Evolutionary conservation across 2,797 vertebrate species (phyloP).

Genomic region (Darevskia nairensis): DNA sequence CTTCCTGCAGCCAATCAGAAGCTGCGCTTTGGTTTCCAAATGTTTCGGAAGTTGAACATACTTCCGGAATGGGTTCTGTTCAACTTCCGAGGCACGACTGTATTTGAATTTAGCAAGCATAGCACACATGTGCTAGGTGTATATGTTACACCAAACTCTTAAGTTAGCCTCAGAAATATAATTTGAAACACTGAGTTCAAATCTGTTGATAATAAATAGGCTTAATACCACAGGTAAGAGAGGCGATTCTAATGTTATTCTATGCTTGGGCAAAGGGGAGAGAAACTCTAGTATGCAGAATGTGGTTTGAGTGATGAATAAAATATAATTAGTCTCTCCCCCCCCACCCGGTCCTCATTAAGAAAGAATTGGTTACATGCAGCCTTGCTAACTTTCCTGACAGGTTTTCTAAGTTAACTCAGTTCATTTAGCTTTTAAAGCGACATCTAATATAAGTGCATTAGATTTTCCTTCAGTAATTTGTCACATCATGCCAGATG

Average conservation of each 20-base stretch:
- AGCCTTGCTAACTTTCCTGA: conserved; percentile 43
- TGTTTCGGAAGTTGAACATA: too few relatives aligned
- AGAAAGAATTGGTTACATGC: conserved; percentile 33
- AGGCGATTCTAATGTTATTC: neutral
- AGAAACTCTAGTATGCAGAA: neutral
- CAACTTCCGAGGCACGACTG: too few relatives aligned
- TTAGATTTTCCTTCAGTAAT: conserved; percentile 41
- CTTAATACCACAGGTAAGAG: neutral
- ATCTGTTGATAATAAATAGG: conserved; percentile 2
- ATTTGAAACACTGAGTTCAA: neutral
- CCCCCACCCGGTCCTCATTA: conserved; percentile 5
- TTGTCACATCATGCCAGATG: conserved; percentile 35
- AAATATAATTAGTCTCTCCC: conserved; percentile 16
- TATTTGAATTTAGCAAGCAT: neutral
- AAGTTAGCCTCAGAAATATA: neutral
- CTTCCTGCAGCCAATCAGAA: too few relatives aligned
- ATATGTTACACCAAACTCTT: neutral
- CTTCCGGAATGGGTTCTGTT: too few relatives aligned
- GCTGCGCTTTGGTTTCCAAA: too few relatives aligned
- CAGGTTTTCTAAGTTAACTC: neutral
- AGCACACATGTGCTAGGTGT: neutral
- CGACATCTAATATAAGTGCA: neutral
- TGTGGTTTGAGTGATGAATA: conserved; percentile 42
- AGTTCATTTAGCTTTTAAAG: conserved; percentile 41
- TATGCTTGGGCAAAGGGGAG: neutral